These are phyloP conservation scores for Drosophila bunnanda DNA, from an alignment of 2,888 invertebrate species.

Conservation along the genomic window DNA sequence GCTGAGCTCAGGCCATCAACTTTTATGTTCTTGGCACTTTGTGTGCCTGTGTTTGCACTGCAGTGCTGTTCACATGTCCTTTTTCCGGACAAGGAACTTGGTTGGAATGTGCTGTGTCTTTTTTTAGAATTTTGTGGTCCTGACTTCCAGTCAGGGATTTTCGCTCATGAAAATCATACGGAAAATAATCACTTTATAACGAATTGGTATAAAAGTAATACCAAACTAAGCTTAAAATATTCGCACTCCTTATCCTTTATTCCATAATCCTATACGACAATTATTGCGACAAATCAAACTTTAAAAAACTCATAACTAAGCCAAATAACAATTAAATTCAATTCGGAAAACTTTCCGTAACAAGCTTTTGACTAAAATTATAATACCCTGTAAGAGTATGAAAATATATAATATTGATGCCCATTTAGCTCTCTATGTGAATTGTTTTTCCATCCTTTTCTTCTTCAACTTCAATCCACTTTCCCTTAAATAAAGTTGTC, in stretches of 20 bases:
- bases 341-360: too few species aligned
- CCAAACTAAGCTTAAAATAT: too few species aligned
- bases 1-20: slow-evolving; percentile 58
- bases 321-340: too few species aligned
- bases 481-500: background rate
- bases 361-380: too few species aligned
- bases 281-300: too few species aligned
- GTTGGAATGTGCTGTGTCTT: too few species aligned
- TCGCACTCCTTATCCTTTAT: too few species aligned
- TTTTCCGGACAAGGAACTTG: background rate
- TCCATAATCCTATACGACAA: too few species aligned
- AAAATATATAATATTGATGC: background rate
- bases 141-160: background rate
- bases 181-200: background rate
- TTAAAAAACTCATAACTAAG: too few species aligned
- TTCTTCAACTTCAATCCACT: background rate
- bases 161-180: too few species aligned
- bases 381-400: too few species aligned
- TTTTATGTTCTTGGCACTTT: slow-evolving; percentile 58
- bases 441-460: background rate
- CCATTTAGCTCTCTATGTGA: background rate
- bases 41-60: slow-evolving; percentile 2
- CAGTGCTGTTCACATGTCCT: slow-evolving; percentile 10
- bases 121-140: background rate
- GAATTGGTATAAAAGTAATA: too few species aligned